phyloP scores from a whole-genome alignment of 2,888 invertebrate species.

The Zelleria hepariella region DNA sequence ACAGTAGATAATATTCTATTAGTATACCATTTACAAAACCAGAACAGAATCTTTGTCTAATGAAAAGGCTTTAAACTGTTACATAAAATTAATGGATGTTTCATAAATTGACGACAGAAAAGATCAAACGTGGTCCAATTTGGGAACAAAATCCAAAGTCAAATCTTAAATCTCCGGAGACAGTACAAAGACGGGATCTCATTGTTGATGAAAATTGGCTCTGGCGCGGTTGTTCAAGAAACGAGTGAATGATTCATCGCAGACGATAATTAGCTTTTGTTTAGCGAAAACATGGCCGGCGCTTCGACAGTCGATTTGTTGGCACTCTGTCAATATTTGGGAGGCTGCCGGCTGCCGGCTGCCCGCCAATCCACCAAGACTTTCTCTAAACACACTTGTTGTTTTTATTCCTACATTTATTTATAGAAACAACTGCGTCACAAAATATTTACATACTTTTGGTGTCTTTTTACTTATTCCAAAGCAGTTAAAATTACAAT shows the following conservation, averaged over 20 bases:
- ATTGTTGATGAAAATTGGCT: conserved; percentile 3
- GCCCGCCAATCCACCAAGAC: conserved; percentile 15
- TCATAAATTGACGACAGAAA: not conserved
- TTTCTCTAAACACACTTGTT: conserved; percentile 11
- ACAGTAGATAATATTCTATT: too few relatives aligned
- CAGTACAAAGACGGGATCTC: not conserved
- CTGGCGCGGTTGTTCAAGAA: conserved; percentile 6
- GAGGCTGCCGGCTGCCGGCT: conserved; percentile 9
- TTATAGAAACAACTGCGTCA: not conserved
- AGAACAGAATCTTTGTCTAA: not conserved
- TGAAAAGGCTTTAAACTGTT: not conserved
- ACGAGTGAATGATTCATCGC: conserved; percentile 25
- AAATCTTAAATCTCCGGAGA: not conserved
- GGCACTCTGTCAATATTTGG: conserved; percentile 27
- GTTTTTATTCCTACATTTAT: not conserved
- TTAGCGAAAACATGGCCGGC: conserved; percentile 22
- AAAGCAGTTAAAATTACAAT: not conserved
- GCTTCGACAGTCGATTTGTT: conserved; percentile 24
- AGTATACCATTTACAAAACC: not conserved
- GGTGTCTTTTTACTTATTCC: not conserved
- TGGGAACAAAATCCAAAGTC: not conserved
- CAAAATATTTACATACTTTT: not conserved
- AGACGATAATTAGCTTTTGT: conserved; percentile 24
- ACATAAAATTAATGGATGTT: not conserved
- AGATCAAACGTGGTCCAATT: not conserved